Evolutionary conservation across 2,113 vertebrate genomes (phyloP).

Genomic region (Rhabdomys dilectus): DNA sequence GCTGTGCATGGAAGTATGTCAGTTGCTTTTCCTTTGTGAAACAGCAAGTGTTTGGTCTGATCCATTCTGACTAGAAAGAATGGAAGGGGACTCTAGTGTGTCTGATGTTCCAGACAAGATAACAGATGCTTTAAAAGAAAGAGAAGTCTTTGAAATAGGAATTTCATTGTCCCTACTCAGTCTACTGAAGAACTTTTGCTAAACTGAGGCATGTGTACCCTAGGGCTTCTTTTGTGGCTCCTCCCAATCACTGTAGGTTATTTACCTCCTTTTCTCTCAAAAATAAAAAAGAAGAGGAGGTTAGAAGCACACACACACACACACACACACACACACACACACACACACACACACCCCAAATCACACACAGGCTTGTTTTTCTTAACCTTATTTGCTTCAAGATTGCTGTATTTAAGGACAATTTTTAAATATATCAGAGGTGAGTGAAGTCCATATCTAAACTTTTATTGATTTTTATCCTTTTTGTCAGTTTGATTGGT

Average conservation of each 20-base stretch:
- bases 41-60: constrained; percentile 54
- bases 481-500: background rate
- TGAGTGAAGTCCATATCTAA: background rate
- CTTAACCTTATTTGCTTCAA: constrained; percentile 14
- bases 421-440: background rate
- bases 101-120: constrained; percentile 22
- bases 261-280: constrained; percentile 50
- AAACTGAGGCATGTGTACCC: background rate
- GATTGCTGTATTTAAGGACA: background rate
- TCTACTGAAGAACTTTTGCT: background rate
- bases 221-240: background rate
- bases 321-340: background rate
- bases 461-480: background rate
- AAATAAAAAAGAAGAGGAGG: background rate
- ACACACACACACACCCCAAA: background rate
- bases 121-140: constrained; percentile 45
- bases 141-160: constrained; percentile 37
- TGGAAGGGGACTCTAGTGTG: background rate
- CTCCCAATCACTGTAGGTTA: background rate
- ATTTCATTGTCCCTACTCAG: background rate
- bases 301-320: background rate
- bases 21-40: constrained; percentile 63
- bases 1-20: constrained; percentile 25
- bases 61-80: constrained; percentile 47
- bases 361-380: background rate